A percentile compares a stretch with the other conserved stretches of the same genome.
Conservation (phyloP, 2,113 vertebrate species). For the Hemiscyllium ocellatum region DNA sequence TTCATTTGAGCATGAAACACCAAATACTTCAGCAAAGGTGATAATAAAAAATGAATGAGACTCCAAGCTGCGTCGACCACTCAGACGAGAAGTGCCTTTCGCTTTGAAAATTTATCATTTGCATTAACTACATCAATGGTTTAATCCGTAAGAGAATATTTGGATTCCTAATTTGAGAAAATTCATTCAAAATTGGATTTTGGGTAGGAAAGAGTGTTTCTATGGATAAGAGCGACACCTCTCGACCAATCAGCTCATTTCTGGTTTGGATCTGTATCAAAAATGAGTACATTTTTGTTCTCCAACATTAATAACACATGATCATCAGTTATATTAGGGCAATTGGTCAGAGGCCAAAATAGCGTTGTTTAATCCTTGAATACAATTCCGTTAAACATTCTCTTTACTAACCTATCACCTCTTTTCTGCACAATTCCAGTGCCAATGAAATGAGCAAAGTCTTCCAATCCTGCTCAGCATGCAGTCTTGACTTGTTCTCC, state of each 20-base stretch:
- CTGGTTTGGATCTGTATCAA: too few relatives aligned
- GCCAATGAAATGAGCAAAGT: neutral
- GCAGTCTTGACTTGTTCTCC: neutral
- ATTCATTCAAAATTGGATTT: neutral
- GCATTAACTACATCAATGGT: neutral
- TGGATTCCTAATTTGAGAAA: neutral
- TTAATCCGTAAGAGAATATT: neutral
- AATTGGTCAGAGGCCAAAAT: neutral
- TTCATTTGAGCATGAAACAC: neutral
- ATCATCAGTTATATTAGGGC: neutral
- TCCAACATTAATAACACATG: neutral
- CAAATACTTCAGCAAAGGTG: neutral
- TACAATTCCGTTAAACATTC: neutral
- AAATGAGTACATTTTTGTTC: neutral
- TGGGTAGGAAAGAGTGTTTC: neutral
- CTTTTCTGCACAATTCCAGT: neutral
- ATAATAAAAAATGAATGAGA: neutral
- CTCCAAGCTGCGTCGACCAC: neutral
- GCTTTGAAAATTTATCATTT: neutral
- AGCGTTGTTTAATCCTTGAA: neutral
- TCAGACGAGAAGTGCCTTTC: neutral
- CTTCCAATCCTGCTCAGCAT: neutral
- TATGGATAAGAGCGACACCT: conserved; percentile 25
- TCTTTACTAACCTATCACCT: neutral
- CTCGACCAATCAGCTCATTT: neutral